phyloP scores from a whole-genome alignment of 2,888 invertebrate species.

The Eilema caniola region DNA sequence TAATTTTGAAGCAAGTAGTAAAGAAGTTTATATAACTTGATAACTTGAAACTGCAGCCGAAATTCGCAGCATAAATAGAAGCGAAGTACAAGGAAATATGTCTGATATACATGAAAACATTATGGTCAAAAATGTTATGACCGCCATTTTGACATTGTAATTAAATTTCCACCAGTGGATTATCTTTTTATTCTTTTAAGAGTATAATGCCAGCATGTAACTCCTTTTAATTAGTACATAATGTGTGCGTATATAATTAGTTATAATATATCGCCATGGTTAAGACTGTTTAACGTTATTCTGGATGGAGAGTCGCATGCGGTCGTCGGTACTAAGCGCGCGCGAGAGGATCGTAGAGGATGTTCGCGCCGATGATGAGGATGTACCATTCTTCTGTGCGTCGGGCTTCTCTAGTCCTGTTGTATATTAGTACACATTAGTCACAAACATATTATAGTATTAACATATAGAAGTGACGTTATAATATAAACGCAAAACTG shows the following conservation, averaged over 20 bases:
- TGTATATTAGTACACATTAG: conserved; percentile 74
- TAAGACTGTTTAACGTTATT: conserved; percentile 67
- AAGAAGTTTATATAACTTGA: conserved; percentile 2
- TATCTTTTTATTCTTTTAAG: not conserved
- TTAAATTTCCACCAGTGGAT: not conserved
- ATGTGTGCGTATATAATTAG: too few species aligned
- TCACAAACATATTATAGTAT: conserved; percentile 38
- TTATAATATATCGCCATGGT: conserved; percentile 20
- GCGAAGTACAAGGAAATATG: not conserved
- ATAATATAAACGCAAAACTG: conserved; percentile 21
- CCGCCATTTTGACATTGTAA: not conserved
- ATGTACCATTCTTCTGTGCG: conserved; percentile 73
- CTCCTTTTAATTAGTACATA: not conserved
- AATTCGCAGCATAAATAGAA: not conserved
- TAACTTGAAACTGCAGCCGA: not conserved
- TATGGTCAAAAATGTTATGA: not conserved
- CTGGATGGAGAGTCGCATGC: conserved; percentile 67
- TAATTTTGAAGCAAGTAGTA: not conserved
- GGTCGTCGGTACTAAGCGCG: conserved; percentile 78
- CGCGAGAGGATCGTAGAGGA: conserved; percentile 81
- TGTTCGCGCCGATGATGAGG: conserved; percentile 75
- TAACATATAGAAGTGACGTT: conserved; percentile 5
- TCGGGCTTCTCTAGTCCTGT: conserved; percentile 81
- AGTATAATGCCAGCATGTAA: not conserved
- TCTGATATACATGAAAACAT: not conserved